These are phyloP conservation scores for Oncorhynchus clarkii DNA, from an alignment of 2,113 vertebrate species.

Conservation along the genomic window DNA sequence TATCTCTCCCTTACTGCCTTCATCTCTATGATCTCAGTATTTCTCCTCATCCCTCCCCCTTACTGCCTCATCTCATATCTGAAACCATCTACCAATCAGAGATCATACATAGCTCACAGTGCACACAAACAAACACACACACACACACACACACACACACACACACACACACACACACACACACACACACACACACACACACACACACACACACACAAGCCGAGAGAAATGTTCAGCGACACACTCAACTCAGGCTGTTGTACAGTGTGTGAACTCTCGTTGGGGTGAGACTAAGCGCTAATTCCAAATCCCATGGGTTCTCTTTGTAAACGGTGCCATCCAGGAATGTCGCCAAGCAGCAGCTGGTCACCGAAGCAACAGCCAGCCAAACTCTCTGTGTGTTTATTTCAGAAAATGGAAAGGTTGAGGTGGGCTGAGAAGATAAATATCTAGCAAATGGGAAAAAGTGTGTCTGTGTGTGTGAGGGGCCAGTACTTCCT, in stretches of 20 bases:
- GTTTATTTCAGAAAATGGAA: neutral
- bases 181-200: no score
- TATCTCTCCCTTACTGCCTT: no score
- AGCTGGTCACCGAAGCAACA: neutral
- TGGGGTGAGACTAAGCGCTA: neutral
- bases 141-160: no score
- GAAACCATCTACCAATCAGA: neutral
- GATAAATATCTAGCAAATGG: neutral
- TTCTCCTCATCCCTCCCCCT: no score
- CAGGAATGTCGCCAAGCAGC: neutral
- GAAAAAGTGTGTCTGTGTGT: neutral
- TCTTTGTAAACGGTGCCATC: neutral
- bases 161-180: no score
- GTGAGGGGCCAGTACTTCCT: neutral
- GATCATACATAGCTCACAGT: slow-evolving; percentile 4
- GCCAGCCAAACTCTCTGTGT: neutral
- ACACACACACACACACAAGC: slow-evolving; percentile 6
- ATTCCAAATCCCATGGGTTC: slow-evolving; percentile 3
- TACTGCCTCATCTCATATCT: no score
- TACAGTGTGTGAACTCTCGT: neutral
- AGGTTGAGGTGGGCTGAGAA: neutral
- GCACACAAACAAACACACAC: slow-evolving; percentile 9
- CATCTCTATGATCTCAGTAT: no score
- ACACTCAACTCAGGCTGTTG: neutral
- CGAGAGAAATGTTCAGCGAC: neutral